Conservation (phyloP, 2,888 invertebrate genomes). For the Oligia latruncula region DNA sequence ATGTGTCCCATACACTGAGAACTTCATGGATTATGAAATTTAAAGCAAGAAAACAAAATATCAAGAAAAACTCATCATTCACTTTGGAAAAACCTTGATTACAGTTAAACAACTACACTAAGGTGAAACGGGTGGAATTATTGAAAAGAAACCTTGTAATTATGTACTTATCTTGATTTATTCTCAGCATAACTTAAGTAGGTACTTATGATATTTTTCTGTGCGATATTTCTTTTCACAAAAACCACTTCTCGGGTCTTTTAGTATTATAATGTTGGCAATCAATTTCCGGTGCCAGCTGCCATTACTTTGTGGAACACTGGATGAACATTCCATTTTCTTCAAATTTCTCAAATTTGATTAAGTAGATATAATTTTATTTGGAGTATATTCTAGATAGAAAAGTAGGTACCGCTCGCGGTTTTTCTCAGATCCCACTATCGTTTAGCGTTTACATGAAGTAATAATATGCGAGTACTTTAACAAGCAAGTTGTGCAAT, state of each 20-base stretch:
- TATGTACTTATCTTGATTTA: conserved; percentile 33
- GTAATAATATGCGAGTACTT: conserved; percentile 3
- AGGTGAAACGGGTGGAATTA: conserved; percentile 15
- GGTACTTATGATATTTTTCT: conserved; percentile 1
- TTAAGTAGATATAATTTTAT: conserved; percentile 4
- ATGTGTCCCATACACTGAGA: neutral
- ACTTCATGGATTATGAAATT: neutral
- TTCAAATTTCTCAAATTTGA: conserved; percentile 22
- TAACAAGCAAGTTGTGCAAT: neutral
- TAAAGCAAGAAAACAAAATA: neutral
- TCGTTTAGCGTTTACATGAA: neutral
- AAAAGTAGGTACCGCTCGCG: neutral
- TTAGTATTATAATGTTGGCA: conserved; percentile 35
- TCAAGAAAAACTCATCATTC: neutral
- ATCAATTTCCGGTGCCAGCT: conserved; percentile 38
- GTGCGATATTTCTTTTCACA: conserved; percentile 14
- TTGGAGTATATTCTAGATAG: conserved; percentile 14
- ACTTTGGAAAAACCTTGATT: conserved; percentile 4
- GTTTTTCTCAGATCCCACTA: neutral
- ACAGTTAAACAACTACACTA: neutral
- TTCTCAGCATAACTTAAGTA: conserved; percentile 3
- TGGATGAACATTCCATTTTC: conserved; percentile 27
- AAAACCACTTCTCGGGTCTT: conserved; percentile 6
- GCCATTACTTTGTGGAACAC: conserved; percentile 18
- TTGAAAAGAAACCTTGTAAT: conserved; percentile 33